Evolutionary conservation across 2,797 vertebrate species (phyloP).

Genomic region (Sebastes iracundus): DNA sequence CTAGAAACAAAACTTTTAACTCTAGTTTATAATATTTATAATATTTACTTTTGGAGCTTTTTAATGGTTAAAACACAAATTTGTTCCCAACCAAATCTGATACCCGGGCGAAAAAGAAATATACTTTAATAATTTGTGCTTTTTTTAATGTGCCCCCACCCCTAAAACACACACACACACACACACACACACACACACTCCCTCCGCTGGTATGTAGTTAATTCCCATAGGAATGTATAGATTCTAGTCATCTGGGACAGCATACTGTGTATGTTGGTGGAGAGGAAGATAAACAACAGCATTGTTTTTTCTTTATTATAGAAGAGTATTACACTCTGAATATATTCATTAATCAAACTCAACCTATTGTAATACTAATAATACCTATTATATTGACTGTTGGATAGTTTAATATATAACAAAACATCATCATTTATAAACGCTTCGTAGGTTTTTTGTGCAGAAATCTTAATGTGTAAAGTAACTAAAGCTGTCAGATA

Average conservation of each 20-base stretch:
- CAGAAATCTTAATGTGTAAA: neutral
- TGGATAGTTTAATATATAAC: no score
- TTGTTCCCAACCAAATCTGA: no score
- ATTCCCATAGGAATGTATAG: constrained; percentile 64
- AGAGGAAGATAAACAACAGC: neutral
- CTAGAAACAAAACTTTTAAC: no score
- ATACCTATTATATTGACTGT: no score
- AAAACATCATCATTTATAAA: neutral
- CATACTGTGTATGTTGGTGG: constrained; percentile 18
- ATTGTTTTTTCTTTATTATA: neutral
- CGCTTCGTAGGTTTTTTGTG: neutral
- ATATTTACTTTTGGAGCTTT: no score
- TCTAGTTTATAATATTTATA: no score
- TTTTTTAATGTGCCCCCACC: no score
- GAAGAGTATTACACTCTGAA: neutral
- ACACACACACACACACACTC: constrained; percentile 38
- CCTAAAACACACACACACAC: constrained; percentile 5
- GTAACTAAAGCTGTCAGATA: neutral
- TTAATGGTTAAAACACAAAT: no score
- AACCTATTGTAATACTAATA: no score
- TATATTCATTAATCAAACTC: neutral
- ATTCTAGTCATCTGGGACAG: constrained; percentile 27
- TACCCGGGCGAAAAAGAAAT: no score
- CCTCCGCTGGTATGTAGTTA: constrained; percentile 59
- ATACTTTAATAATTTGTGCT: no score